A percentile compares a stretch with the other conserved stretches of the same genome.
Evolutionary conservation across 2,888 invertebrate genomes (phyloP).

Genomic region (Euzophera pinguis): DNA sequence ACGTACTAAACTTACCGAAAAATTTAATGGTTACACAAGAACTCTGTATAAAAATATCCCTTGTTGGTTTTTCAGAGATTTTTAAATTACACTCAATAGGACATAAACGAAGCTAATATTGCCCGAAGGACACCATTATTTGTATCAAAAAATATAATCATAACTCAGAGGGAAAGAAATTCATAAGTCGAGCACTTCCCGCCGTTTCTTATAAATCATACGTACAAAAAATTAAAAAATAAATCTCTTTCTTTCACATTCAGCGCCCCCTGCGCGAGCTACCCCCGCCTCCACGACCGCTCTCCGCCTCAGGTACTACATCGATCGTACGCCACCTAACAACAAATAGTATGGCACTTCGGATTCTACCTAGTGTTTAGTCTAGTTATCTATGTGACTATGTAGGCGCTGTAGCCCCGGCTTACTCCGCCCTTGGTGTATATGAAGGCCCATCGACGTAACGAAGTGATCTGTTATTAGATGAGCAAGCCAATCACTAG

Average conservation of each 20-base stretch:
- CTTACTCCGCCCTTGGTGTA: no score
- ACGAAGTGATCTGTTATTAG: no score
- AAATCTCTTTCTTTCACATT: conserved; percentile 15
- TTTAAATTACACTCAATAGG: no score
- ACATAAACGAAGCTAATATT: no score
- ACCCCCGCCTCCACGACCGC: not conserved
- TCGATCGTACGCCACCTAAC: not conserved
- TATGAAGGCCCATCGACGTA: no score
- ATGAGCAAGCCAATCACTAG: no score
- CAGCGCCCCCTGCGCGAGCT: conserved; percentile 14
- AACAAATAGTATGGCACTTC: not conserved
- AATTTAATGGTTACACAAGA: no score
- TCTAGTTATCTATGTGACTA: no score
- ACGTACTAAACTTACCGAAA: no score
- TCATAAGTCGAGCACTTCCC: not conserved
- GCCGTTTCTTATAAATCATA: conserved; percentile 6
- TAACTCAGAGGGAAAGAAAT: not conserved
- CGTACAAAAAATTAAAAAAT: conserved; percentile 8
- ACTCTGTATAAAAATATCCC: no score
- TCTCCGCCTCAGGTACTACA: not conserved
- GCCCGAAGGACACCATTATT: not conserved
- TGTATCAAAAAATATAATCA: not conserved
- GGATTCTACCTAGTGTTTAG: not conserved
- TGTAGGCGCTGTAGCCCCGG: no score
- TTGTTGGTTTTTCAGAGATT: no score